phyloP scores from a whole-genome alignment of 2,797 vertebrate species.

The Pterois miles region DNA sequence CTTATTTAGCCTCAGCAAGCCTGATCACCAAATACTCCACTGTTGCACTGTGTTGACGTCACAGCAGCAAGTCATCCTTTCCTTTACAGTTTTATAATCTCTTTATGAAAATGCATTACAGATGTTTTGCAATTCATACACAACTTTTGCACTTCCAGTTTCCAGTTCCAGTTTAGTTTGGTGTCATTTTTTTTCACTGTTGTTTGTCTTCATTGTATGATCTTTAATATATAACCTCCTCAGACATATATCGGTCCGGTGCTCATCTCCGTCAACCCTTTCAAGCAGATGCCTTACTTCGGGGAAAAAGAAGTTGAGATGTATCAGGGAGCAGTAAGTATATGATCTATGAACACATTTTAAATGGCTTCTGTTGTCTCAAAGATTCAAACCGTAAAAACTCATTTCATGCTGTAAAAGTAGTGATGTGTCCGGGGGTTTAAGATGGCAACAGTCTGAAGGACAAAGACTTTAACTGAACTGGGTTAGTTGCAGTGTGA shows the following conservation, averaged over 20 bases:
- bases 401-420: neutral
- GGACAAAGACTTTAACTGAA: conserved; percentile 46
- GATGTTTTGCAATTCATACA: neutral
- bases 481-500: conserved; percentile 52
- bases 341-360: neutral
- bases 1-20: conserved; percentile 54
- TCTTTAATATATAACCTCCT: conserved; percentile 81
- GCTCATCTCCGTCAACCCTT: conserved; percentile 97
- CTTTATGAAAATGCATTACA: conserved; percentile 3
- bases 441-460: conserved; percentile 22
- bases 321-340: conserved; percentile 99
- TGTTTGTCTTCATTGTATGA: conserved; percentile 12
- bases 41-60: conserved; percentile 41
- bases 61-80: conserved; percentile 32
- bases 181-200: neutral
- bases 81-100: conserved; percentile 3
- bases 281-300: conserved; percentile 99
- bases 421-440: conserved; percentile 19
- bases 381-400: conserved; percentile 3
- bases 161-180: too few relatives aligned
- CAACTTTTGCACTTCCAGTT: neutral
- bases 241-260: conserved; percentile 99
- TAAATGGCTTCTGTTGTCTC: conserved; percentile 6
- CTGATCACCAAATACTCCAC: conserved; percentile 44
- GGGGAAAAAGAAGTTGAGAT: conserved; percentile 98